Conservation (phyloP, 2,888 invertebrate species). For the Melangyna quadrimaculata region DNA sequence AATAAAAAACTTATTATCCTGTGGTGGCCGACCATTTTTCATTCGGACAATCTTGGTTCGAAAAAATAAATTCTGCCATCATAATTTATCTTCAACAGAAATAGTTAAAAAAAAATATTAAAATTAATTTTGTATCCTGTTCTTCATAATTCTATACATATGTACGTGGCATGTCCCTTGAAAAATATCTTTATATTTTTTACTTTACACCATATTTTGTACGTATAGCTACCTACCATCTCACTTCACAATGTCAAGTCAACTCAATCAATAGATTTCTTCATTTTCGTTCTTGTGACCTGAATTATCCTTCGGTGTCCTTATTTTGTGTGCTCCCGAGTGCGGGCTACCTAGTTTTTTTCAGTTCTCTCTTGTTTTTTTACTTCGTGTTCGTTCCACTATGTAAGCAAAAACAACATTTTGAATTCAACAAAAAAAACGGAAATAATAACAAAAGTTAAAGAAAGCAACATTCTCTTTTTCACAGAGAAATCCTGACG, state of each 20-base stretch:
- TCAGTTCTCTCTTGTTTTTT: background rate
- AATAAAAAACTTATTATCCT: background rate
- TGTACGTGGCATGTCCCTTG: background rate
- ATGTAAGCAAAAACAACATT: background rate
- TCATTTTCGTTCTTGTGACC: background rate
- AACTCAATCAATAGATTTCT: slow-evolving; percentile 19
- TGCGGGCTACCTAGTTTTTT: too few species aligned
- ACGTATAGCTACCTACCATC: background rate
- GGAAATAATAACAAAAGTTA: slow-evolving; percentile 9
- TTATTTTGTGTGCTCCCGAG: background rate
- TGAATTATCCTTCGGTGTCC: slow-evolving; percentile 14
- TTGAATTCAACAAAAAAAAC: background rate
- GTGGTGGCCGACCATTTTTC: background rate
- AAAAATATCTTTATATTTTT: background rate
- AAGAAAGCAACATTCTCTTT: background rate
- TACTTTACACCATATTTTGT: too few species aligned
- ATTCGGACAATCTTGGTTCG: background rate
- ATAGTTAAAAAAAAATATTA: background rate
- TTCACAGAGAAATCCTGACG: background rate
- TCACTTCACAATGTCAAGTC: background rate
- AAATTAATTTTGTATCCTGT: slow-evolving; percentile 20
- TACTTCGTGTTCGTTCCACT: background rate
- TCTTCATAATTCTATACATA: background rate
- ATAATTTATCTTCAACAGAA: slow-evolving; percentile 3
- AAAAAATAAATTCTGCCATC: background rate